Evolutionary conservation across 2,113 vertebrate genomes (phyloP), one percentile per base, ranked within the genome.

Genomic region (Zeus faber): DNA sequence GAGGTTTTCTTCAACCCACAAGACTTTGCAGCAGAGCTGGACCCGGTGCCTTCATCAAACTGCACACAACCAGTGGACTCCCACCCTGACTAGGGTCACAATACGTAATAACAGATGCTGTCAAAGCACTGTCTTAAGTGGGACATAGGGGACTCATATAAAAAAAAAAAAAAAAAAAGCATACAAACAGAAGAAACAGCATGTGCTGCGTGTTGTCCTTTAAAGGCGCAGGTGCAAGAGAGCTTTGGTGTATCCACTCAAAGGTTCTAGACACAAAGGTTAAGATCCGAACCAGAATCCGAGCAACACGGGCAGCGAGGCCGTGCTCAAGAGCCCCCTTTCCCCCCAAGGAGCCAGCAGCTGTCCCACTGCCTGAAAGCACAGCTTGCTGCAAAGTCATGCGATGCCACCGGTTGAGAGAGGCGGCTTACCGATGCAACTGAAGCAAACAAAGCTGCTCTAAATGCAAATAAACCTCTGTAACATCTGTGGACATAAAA

Each of bases 401-500:
- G 52, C 64, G 77, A 66, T 53, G 64, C 62, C 26, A 14, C 22
- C n/a, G 29, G 43, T 44, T 41, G 46, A 53, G 50, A 48, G 63
- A 56, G 13, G 46, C 74, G 65, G 74, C 74, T 79, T 67, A 71
- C 78, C 65, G 59, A 74, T 83, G 74, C 76, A 76, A 67, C 54
- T 73, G 64, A 58, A 56, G 8, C 31, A 83, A 81, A 81, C 62
- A 77, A 81, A 70, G 35, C 37, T 60, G 49, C 40, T 70, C 75
- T 51, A 72, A 80, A 77, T 44, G 79, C 56, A 85, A 85, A 85
- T 76, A 82, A 81, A 82, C 62, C 6, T 64, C 47, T 13, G 31
- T 45, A 73, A 68, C 69, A 83, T 79, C 77, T 85, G 81, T 71
- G n/a, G 62, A 63, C 61, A 17, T 17, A 18, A 33, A 50, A n/a